phyloP scores from a whole-genome alignment of 2,113 vertebrate genomes.

The Stigmatopora argus region DNA sequence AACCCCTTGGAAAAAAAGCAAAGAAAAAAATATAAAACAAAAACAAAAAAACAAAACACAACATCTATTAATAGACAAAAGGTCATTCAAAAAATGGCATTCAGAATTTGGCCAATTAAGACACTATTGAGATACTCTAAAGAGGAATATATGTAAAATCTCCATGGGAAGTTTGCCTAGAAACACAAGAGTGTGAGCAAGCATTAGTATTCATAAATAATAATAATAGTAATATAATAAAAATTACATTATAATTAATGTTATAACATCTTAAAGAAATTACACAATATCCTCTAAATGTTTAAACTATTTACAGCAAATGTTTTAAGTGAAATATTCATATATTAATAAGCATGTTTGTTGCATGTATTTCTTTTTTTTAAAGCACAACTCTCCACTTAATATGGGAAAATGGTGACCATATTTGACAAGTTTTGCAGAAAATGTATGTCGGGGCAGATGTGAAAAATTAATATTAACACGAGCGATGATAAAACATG shows the following conservation, averaged over 20 bases:
- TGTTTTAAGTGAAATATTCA: not conserved
- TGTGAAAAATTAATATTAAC: not conserved
- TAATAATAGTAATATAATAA: no score
- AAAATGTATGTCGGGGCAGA: not conserved
- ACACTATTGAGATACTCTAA: no score
- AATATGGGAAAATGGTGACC: not conserved
- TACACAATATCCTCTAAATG: not conserved
- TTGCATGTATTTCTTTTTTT: not conserved
- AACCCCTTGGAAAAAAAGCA: slow-evolving; percentile 27
- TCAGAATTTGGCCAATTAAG: no score
- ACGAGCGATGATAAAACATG: not conserved
- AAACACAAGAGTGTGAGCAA: not conserved
- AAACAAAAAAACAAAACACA: no score
- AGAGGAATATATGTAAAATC: no score
- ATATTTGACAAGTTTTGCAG: not conserved
- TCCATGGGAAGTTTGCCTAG: not conserved
- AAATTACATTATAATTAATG: no score
- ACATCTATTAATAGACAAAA: no score
- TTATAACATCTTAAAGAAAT: not conserved
- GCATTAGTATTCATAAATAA: not conserved
- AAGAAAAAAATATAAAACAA: no score
- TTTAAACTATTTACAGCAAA: not conserved
- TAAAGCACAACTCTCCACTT: not conserved
- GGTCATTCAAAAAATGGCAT: no score
- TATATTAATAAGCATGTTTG: not conserved